Conservation (phyloP, 2,797 vertebrate species). For the Tolypeutes matacus region DNA sequence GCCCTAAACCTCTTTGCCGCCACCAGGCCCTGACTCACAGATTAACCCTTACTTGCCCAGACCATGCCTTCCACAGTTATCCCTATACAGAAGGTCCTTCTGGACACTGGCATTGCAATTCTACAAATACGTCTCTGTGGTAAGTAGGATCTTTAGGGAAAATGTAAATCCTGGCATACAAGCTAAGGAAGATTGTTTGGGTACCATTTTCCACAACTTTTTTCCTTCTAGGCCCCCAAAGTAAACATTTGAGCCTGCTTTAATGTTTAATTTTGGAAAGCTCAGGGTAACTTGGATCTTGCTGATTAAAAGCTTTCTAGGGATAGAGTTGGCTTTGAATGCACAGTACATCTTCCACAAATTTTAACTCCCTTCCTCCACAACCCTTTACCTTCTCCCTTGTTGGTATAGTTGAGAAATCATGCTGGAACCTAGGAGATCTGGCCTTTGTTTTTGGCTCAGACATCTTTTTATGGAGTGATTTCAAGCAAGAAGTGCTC, state of each 20-base stretch:
- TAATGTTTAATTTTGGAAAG: neutral
- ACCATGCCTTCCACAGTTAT: neutral
- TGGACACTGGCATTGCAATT: neutral
- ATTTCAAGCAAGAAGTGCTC: neutral
- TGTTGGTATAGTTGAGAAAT: neutral
- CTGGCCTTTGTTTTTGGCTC: neutral
- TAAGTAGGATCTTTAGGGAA: neutral
- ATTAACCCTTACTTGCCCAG: neutral
- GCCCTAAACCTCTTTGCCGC: neutral
- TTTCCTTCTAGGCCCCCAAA: neutral
- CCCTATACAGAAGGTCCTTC: neutral
- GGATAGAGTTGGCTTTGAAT: neutral
- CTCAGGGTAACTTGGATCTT: neutral
- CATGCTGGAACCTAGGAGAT: neutral
- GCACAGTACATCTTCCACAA: neutral
- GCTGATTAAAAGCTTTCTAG: neutral
- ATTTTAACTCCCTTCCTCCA: neutral
- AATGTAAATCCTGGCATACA: neutral
- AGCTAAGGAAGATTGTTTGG: neutral
- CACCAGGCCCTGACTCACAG: neutral
- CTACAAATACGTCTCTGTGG: neutral
- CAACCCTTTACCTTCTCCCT: neutral
- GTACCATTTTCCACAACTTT: neutral
- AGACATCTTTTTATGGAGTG: neutral
- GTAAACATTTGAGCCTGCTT: neutral